Base-by-base conservation (phyloP, 2,888 invertebrate species). In the Cheilosia vulpina region DNA sequence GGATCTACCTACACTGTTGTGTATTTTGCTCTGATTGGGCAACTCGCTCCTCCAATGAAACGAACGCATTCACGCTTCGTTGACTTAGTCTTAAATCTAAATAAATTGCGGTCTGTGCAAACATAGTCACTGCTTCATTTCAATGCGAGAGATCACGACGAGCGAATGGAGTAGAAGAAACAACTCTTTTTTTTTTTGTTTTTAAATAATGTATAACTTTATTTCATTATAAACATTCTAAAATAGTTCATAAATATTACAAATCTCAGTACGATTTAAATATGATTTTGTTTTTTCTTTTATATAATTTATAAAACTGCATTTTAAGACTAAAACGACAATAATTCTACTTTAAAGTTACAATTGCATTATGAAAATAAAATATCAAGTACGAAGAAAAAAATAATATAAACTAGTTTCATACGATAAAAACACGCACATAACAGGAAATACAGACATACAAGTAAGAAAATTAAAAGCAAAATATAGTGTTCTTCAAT, bases 241-340 rank as follows among this genome's bases (percentile, higher is more conserved):
- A 81, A 63, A 38, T 87, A 73, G 55, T 77, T 79, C 50, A 81
- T 80, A 85, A 77, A 85, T 85, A 85, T 87, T 87, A 87, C 81
- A 87, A 87, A 87, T 81, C 77, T 87, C 87, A 87, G 87, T 87
- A 82, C 87, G 73, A 87, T 81, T 76, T 72, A 80, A 71, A 66
- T 69, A 75, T 34, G 60, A 41, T 63, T 63, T 63, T 62, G 38
- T 38, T 38, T 11, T 38, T 47, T 52, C 19, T 60, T 60, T 38
- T 73, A 31, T 57, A 82, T 55, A 69, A 57, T 75, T 72, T 73
- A 85, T 69, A 84, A 73, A 87, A 77, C 52, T 79, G 72, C 27
- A 68, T 45, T 76, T 63, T 53, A 68, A 85, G 24, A 60, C 76
- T 84, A 75, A 79, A 77, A 38, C 71, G 43, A 62, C 52, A 72